Evolutionary conservation across 2,888 invertebrate species (phyloP).

Genomic region (Drosophila gaucha): DNA sequence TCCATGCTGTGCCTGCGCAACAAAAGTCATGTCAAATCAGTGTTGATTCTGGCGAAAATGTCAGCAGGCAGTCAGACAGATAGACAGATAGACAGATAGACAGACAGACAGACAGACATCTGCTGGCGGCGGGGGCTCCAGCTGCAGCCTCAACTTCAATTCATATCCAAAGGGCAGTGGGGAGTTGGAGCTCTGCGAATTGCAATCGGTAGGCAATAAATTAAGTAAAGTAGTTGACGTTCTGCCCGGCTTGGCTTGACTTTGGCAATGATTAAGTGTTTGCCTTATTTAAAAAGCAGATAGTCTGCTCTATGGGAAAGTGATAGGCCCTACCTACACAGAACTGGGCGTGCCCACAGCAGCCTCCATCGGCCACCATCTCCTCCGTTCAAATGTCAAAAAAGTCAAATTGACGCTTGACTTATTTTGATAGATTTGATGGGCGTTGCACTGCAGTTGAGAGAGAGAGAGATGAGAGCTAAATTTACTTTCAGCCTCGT

Average conservation of each 20-base stretch:
- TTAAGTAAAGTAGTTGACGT: slow-evolving; percentile 74
- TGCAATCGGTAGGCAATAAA: slow-evolving; percentile 79
- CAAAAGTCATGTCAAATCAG: slow-evolving; percentile 80
- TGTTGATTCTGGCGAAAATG: slow-evolving; percentile 79
- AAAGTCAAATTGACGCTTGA: slow-evolving; percentile 75
- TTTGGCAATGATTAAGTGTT: slow-evolving; percentile 74
- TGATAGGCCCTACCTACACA: slow-evolving; percentile 38
- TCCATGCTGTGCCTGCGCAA: slow-evolving; percentile 64
- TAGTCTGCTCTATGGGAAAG: slow-evolving; percentile 33
- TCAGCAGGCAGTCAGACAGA: slow-evolving; percentile 68
- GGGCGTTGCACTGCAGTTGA: slow-evolving; percentile 38
- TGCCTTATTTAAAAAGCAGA: slow-evolving; percentile 48
- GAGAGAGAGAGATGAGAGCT: no score
- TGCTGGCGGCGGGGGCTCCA: slow-evolving; percentile 17
- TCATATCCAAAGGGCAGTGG: slow-evolving; percentile 40
- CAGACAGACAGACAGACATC: slow-evolving; percentile 10
- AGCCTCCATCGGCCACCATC: no score
- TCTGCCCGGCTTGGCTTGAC: slow-evolving; percentile 60
- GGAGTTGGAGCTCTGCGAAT: slow-evolving; percentile 20
- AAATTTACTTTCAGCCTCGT: slow-evolving; percentile 44
- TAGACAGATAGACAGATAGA: not conserved
- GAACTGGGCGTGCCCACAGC: slow-evolving; percentile 34
- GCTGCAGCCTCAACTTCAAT: slow-evolving; percentile 26
- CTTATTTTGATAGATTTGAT: slow-evolving; percentile 81
- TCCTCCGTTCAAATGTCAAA: slow-evolving; percentile 49